Conservation (phyloP, 2,888 invertebrate genomes). For the Scrobipalpa costella region DNA sequence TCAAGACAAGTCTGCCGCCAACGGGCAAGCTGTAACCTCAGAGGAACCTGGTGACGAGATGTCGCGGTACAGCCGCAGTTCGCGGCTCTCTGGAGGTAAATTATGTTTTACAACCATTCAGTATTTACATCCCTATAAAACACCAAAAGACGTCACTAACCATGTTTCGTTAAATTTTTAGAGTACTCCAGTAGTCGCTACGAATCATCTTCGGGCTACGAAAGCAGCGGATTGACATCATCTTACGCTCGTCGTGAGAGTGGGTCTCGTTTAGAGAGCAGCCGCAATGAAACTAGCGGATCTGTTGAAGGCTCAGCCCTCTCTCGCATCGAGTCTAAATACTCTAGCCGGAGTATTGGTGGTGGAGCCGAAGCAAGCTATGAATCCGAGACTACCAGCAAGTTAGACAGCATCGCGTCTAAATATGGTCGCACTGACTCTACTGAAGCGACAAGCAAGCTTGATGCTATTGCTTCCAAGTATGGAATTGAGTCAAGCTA, state of each 20-base stretch:
- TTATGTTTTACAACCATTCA: constrained; percentile 1
- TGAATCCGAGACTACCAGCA: constrained; percentile 53
- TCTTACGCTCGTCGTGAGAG: constrained; percentile 69
- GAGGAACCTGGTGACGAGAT: constrained; percentile 68
- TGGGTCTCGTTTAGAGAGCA: constrained; percentile 61
- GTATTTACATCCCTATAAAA: constrained; percentile 7
- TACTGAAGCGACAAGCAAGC: constrained; percentile 48
- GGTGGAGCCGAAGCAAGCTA: constrained; percentile 51
- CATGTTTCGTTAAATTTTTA: constrained; percentile 34
- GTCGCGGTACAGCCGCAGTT: constrained; percentile 83
- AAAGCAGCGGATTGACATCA: constrained; percentile 56
- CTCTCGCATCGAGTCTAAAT: constrained; percentile 68
- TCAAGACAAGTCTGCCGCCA: constrained; percentile 43
- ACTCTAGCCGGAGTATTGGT: constrained; percentile 46
- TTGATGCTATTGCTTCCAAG: constrained; percentile 60
- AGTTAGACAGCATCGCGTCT: constrained; percentile 56
- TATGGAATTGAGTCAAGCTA: constrained; percentile 55
- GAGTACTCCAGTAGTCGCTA: constrained; percentile 74
- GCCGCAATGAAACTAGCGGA: constrained; percentile 56
- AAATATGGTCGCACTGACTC: constrained; percentile 49
- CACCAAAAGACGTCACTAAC: no score
- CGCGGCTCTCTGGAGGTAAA: constrained; percentile 83
- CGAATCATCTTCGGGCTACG: constrained; percentile 62
- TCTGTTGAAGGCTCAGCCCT: constrained; percentile 59
- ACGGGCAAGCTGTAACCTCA: constrained; percentile 69